Conservation (phyloP, 2,888 invertebrate species). For the Yponomeuta malinellus region DNA sequence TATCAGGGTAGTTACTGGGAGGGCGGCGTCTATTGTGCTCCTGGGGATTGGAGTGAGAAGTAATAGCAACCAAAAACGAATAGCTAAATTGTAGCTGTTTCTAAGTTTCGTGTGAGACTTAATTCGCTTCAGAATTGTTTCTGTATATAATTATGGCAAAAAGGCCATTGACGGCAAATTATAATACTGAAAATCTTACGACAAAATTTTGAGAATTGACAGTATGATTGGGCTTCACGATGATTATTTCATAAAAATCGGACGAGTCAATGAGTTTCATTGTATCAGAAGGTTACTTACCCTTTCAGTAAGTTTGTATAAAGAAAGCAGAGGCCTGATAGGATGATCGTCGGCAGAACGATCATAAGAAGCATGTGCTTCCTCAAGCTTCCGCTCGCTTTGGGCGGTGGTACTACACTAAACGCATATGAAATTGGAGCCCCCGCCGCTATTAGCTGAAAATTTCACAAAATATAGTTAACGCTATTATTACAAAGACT, state of each 20-base stretch:
- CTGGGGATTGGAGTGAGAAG: slow-evolving; percentile 36
- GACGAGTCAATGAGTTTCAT: neutral
- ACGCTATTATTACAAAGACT: too few relatives aligned
- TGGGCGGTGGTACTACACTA: slow-evolving; percentile 48
- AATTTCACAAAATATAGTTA: slow-evolving; percentile 18
- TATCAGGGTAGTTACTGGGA: slow-evolving; percentile 76
- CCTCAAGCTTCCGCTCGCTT: slow-evolving; percentile 44
- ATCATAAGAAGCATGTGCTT: slow-evolving; percentile 55
- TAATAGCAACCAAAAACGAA: neutral
- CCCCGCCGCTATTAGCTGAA: slow-evolving; percentile 64
- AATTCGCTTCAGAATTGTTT: neutral
- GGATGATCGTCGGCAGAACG: slow-evolving; percentile 49
- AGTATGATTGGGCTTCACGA: too few relatives aligned
- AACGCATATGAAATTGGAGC: slow-evolving; percentile 66
- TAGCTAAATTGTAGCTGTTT: neutral
- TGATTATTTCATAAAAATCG: neutral
- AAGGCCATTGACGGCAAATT: too few relatives aligned
- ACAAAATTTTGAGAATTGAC: too few relatives aligned
- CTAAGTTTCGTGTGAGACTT: neutral
- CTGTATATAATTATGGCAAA: too few relatives aligned
- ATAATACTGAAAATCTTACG: too few relatives aligned
- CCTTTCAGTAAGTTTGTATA: slow-evolving; percentile 67
- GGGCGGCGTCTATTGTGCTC: slow-evolving; percentile 73
- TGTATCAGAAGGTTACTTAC: slow-evolving; percentile 31
- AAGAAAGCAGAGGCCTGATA: slow-evolving; percentile 58